Evolutionary conservation across 1,140 invertebrate genomes (phyloP).

Genomic region (Sitobion miscanthi): DNA sequence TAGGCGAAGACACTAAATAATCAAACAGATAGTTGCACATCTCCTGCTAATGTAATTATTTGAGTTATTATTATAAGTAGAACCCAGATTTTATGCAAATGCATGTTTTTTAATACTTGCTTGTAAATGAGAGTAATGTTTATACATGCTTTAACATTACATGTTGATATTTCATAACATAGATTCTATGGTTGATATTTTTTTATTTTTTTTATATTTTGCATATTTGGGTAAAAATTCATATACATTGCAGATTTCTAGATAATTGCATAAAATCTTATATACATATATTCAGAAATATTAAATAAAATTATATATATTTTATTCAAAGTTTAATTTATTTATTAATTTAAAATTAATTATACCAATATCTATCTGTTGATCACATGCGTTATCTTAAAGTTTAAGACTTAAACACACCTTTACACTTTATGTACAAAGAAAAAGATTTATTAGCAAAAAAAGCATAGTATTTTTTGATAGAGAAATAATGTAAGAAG

Average conservation of each 20-base stretch:
- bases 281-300: neutral
- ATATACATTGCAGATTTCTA: no score
- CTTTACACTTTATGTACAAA: no score
- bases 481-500: no score
- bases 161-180: neutral
- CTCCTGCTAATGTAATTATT: slow-evolving; percentile 32
- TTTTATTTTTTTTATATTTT: neutral
- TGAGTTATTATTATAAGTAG: neutral
- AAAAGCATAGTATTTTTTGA: no score
- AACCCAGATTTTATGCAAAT: neutral
- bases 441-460: no score
- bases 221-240: neutral
- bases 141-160: neutral
- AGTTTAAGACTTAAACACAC: no score
- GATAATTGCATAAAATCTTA: no score
- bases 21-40: slow-evolving; percentile 8
- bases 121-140: neutral
- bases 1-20: slow-evolving; percentile 20
- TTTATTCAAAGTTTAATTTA: no score
- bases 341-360: no score
- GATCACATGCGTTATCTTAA: no score
- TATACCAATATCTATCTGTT: no score
- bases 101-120: neutral
- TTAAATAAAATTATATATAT: no score
- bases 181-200: neutral